These are phyloP conservation scores for Neomorphus geoffroyi DNA, from an alignment of 2,797 vertebrate species.

Conservation along the genomic window DNA sequence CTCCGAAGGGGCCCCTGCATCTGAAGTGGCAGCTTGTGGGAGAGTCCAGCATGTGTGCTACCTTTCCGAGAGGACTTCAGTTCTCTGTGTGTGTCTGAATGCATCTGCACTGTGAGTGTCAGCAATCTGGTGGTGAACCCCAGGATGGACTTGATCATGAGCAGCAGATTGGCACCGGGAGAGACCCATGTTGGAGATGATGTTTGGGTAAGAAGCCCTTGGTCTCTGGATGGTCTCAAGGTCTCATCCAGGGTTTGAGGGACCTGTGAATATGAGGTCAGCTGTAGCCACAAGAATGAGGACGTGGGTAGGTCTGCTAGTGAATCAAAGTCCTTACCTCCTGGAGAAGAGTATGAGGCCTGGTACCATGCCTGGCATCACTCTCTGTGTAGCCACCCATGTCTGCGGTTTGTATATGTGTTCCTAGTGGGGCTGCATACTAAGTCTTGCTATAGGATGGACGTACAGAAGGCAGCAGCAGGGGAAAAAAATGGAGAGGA, in stretches of 20 bases:
- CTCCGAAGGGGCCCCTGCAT: fast-evolving
- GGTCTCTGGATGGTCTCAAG: background rate
- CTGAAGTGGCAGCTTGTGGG: too few species aligned
- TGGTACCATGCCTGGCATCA: background rate
- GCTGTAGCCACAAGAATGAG: background rate
- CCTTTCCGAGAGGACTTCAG: background rate
- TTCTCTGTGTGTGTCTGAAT: background rate
- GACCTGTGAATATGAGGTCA: background rate
- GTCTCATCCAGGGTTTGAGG: background rate
- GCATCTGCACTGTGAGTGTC: background rate
- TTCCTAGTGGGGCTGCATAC: background rate
- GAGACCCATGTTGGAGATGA: fast-evolving
- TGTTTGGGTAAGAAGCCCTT: background rate
- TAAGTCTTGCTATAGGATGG: background rate
- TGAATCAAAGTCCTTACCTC: background rate
- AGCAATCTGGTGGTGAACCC: background rate
- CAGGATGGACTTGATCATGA: background rate
- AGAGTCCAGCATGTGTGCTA: fast-evolving
- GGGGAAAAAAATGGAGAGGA: background rate
- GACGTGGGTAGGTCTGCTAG: background rate
- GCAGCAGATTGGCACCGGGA: background rate
- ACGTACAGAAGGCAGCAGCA: background rate
- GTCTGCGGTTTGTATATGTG: background rate
- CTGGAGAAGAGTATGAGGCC: background rate
- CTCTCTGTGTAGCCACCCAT: background rate